Evolutionary conservation across 1,140 invertebrate genomes (phyloP).

Genomic region (Trypoxylus dichotomus): DNA sequence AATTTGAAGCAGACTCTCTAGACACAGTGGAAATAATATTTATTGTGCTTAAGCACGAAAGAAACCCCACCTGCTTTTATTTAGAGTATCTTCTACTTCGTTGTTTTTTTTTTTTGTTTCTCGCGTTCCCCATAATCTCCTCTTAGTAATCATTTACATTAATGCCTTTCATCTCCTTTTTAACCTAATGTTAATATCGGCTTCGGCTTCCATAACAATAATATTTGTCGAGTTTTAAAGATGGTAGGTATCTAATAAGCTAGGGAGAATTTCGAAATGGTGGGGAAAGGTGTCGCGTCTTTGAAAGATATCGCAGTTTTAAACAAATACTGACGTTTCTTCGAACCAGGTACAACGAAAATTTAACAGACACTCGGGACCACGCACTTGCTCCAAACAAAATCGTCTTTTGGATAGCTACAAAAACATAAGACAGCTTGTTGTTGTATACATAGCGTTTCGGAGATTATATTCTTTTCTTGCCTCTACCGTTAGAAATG

Average conservation of each 20-base stretch:
- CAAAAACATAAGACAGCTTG: constrained; percentile 10
- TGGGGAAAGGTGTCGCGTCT: background rate
- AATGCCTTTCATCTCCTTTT: constrained; percentile 19
- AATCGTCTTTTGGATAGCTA: constrained; percentile 8
- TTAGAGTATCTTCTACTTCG: background rate
- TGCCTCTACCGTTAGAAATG: background rate
- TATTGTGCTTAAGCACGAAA: background rate
- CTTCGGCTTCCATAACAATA: constrained; percentile 10
- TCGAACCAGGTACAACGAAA: constrained; percentile 17
- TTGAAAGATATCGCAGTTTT: constrained; percentile 24
- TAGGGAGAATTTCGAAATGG: background rate
- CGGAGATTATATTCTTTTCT: constrained; percentile 18
- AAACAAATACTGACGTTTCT: background rate
- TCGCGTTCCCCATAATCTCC: background rate
- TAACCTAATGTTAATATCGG: constrained; percentile 10
- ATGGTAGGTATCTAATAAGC: background rate
- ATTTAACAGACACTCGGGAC: constrained; percentile 11
- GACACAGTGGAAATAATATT: constrained; percentile 17
- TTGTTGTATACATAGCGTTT: background rate
- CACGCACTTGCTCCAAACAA: constrained; percentile 9
- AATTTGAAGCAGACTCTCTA: constrained; percentile 7
- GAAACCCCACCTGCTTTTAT: constrained; percentile 23
- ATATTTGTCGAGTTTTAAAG: constrained; percentile 5
- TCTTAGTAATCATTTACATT: constrained; percentile 24
- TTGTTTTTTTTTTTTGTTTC: background rate